Evolutionary conservation across 2,888 invertebrate genomes (phyloP).

Genomic region (Ramazzottius varieornatus): DNA sequence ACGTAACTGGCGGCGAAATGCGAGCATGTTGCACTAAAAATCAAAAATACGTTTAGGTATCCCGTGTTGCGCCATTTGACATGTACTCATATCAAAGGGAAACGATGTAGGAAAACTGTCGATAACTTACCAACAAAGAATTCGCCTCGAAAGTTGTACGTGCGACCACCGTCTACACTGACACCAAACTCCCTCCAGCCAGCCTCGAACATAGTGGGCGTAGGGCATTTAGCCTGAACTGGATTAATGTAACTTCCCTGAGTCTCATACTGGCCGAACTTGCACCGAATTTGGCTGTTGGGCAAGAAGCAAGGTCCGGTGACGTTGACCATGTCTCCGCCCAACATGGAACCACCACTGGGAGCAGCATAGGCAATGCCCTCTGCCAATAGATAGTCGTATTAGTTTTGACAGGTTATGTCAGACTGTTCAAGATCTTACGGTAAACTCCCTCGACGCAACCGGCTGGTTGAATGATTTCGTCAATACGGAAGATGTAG

Average conservation of each 20-base stretch:
- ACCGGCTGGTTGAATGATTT: constrained; percentile 67
- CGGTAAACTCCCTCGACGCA: constrained; percentile 30
- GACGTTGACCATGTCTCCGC: constrained; percentile 80
- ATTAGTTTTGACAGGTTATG: too few species aligned
- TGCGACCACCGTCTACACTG: constrained; percentile 16
- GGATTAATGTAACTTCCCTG: constrained; percentile 12
- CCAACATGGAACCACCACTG: constrained; percentile 86
- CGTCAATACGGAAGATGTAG: constrained; percentile 79
- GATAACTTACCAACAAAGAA: constrained; percentile 13
- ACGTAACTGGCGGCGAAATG: constrained; percentile 11
- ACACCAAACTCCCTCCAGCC: constrained; percentile 14
- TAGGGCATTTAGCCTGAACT: constrained; percentile 15
- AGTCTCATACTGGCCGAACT: constrained; percentile 12
- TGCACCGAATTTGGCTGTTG: constrained; percentile 7
- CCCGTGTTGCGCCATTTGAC: background rate
- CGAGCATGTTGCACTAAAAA: constrained; percentile 13
- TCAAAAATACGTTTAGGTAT: background rate
- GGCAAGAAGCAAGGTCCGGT: constrained; percentile 64
- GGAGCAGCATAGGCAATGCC: constrained; percentile 33
- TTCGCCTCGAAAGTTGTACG: constrained; percentile 15
- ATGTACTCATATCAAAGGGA: background rate
- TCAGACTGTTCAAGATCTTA: background rate
- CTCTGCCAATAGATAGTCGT: background rate
- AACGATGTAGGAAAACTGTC: background rate
- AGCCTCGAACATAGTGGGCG: constrained; percentile 17